A percentile compares a stretch with the other conserved stretches of the same genome.
Evolutionary conservation across 2,113 vertebrate genomes (phyloP).

Genomic region (Cercopithecus mona): DNA sequence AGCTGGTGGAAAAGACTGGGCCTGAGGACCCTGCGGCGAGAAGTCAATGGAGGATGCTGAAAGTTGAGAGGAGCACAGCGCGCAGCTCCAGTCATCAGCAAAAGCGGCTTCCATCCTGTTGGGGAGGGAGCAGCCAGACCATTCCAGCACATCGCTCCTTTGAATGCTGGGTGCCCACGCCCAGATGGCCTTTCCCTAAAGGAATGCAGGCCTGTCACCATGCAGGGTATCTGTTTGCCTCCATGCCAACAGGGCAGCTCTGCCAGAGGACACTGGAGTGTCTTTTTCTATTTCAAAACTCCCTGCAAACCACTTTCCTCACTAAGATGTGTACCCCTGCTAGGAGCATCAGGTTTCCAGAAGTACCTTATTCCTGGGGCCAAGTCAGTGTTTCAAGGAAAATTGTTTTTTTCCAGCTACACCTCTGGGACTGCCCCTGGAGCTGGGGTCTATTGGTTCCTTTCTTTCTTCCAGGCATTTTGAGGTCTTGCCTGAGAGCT

Average conservation of each 20-base stretch:
- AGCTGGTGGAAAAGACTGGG: background rate
- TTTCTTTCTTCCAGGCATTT: background rate
- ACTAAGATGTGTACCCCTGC: background rate
- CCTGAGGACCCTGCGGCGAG: background rate
- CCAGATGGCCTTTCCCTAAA: background rate
- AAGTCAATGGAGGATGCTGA: background rate
- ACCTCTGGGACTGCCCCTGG: background rate
- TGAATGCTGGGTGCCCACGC: accelerated
- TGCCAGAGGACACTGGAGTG: background rate
- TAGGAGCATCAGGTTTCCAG: background rate
- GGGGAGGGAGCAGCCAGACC: too few relatives aligned
- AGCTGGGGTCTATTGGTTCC: background rate
- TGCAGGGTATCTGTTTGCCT: background rate
- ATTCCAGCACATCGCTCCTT: background rate
- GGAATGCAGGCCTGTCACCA: background rate
- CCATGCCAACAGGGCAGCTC: background rate
- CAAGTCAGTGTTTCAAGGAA: background rate
- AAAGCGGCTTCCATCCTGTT: background rate
- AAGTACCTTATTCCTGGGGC: slow-evolving; percentile 24
- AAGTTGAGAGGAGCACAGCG: background rate
- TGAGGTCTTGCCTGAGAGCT: background rate
- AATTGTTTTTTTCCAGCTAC: background rate
- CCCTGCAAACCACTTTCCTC: background rate
- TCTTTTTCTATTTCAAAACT: background rate
- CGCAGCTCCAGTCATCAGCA: too few relatives aligned